Percentiles rank a stretch among this genome's conserved stretches.
Conservation (phyloP, 2,797 vertebrate genomes). For the Hephaestus fuliginosus region DNA sequence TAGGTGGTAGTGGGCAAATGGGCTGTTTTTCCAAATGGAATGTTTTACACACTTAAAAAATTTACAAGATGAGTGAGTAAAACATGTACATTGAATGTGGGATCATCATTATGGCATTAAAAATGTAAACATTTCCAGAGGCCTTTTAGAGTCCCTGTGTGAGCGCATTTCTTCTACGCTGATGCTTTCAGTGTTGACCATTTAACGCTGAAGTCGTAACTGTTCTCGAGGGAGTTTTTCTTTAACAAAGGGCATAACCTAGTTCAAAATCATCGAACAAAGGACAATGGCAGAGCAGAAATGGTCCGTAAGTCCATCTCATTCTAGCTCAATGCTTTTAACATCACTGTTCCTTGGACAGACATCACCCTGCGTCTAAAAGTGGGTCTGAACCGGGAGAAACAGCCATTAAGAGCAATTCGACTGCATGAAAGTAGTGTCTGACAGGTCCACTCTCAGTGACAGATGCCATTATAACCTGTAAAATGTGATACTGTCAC, state of each 20-base stretch:
- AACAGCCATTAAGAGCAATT: constrained; percentile 86
- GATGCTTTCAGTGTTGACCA: constrained; percentile 75
- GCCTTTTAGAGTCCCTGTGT: constrained; percentile 78
- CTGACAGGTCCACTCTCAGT: constrained; percentile 85
- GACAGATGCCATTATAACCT: constrained; percentile 89
- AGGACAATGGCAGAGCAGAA: constrained; percentile 63
- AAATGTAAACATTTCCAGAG: constrained; percentile 84
- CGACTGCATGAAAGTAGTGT: constrained; percentile 82
- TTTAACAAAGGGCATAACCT: constrained; percentile 73
- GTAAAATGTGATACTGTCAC: constrained; percentile 86
- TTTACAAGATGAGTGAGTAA: constrained; percentile 81
- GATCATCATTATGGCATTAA: constrained; percentile 87
- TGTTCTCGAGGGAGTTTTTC: constrained; percentile 63
- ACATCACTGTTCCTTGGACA: constrained; percentile 73
- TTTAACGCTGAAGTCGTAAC: constrained; percentile 66
- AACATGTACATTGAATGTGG: constrained; percentile 79
- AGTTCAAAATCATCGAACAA: constrained; percentile 59
- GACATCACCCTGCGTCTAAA: constrained; percentile 74
- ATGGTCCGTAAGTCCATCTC: constrained; percentile 62
- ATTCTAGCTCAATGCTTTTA: constrained; percentile 75
- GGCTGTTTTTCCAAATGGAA: constrained; percentile 77
- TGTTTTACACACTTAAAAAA: constrained; percentile 82
- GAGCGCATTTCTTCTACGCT: constrained; percentile 71
- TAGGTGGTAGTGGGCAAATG: constrained; percentile 79
- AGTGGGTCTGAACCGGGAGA: constrained; percentile 80